phyloP scores from a whole-genome alignment of 2,797 vertebrate genomes.

The Myotis vivesi region DNA sequence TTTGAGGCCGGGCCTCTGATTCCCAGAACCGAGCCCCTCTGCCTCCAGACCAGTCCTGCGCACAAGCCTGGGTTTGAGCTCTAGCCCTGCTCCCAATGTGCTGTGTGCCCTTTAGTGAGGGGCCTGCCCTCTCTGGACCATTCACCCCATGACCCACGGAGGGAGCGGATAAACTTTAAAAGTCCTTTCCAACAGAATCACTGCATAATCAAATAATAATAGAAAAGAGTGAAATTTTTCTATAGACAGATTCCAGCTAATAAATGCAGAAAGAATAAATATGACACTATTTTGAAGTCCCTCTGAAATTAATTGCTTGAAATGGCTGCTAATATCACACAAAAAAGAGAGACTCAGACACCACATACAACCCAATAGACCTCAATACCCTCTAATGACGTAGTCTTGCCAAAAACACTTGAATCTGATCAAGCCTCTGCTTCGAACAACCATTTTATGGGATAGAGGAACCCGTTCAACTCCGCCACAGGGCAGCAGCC shows the following conservation, averaged over 20 bases:
- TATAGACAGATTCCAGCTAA: neutral
- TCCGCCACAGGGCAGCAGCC: neutral
- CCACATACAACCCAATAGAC: neutral
- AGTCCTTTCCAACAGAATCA: neutral
- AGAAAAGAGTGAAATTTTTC: neutral
- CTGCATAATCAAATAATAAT: neutral
- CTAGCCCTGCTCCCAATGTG: neutral
- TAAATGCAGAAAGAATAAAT: constrained; percentile 10
- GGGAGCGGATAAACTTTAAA: neutral
- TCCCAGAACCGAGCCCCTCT: neutral
- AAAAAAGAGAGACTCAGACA: neutral
- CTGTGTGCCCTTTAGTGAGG: neutral
- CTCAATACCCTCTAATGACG: neutral
- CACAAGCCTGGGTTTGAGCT: no score
- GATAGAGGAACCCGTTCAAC: neutral
- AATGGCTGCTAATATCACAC: neutral
- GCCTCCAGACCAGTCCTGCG: neutral
- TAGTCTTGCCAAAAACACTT: neutral
- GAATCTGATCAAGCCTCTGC: neutral
- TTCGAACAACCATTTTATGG: neutral
- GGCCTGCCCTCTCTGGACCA: neutral
- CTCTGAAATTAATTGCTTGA: neutral
- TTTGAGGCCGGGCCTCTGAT: neutral
- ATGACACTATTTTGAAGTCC: neutral
- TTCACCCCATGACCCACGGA: neutral